Conservation (phyloP, 2,113 vertebrate species). For the Ahaetulla prasina region DNA sequence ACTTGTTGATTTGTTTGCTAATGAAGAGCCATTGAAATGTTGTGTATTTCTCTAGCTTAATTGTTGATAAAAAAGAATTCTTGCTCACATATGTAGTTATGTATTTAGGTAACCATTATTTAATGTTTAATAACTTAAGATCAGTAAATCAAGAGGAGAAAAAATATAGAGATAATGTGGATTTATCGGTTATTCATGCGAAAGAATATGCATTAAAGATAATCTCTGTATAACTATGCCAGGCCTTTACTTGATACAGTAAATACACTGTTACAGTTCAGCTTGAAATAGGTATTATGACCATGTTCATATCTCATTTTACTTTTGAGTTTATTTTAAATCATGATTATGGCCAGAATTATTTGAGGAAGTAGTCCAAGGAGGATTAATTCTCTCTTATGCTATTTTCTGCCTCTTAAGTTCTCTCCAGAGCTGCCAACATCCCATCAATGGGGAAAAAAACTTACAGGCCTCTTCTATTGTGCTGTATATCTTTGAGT, state of each 20-base stretch:
- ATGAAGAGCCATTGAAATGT: conserved; percentile 87
- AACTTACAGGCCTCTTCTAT: neutral
- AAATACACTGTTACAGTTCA: neutral
- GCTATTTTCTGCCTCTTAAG: neutral
- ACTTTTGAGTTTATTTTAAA: neutral
- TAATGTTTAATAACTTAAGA: conserved; percentile 73
- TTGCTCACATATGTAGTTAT: conserved; percentile 71
- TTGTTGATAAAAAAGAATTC: conserved; percentile 79
- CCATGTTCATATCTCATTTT: neutral
- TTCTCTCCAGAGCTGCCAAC: neutral
- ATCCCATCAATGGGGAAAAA: neutral
- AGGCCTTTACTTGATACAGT: neutral
- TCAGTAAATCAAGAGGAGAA: conserved; percentile 66
- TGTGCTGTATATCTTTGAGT: neutral
- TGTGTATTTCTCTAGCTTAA: conserved; percentile 80
- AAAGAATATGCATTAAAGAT: conserved; percentile 43
- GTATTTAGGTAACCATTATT: conserved; percentile 68
- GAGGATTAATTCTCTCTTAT: neutral
- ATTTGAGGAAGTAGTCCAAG: neutral
- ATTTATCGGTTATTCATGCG: conserved; percentile 62
- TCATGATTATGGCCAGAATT: neutral
- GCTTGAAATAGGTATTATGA: neutral
- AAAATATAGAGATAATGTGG: conserved; percentile 55
- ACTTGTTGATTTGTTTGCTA: conserved; percentile 90
- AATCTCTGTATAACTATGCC: neutral